Evolutionary conservation across 2,797 vertebrate genomes (phyloP).

Genomic region (Cirrhinus mrigala): DNA sequence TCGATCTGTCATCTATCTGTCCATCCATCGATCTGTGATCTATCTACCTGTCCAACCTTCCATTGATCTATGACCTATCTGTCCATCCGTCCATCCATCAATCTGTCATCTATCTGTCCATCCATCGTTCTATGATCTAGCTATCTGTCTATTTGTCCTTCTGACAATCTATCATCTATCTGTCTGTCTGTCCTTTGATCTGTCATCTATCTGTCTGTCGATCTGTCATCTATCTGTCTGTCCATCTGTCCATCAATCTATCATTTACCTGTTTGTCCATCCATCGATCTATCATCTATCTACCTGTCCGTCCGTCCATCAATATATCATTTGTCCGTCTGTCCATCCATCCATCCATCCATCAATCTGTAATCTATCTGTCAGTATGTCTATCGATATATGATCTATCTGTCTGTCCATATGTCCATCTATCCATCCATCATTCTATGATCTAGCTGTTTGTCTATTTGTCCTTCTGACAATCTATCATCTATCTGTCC

Average conservation of each 20-base stretch:
- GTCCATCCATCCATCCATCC: neutral
- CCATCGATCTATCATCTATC: neutral
- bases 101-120: accelerated
- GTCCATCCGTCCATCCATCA: neutral
- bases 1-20: neutral
- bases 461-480: accelerated
- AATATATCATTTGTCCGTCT: neutral
- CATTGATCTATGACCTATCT: neutral
- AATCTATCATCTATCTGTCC: neutral
- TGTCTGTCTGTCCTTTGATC: neutral
- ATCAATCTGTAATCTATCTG: neutral
- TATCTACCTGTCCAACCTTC: accelerated
- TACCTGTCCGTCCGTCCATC: neutral
- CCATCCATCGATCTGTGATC: neutral
- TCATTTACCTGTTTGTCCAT: neutral
- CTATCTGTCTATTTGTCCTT: neutral
- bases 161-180: neutral
- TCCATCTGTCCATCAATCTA: neutral
- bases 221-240: neutral
- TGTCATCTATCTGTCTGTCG: neutral
- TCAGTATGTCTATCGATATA: neutral
- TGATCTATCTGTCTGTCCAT: neutral
- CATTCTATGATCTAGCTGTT: too few relatives aligned
- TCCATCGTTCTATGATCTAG: neutral
- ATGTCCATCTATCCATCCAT: neutral